Evolutionary conservation across 2,888 invertebrate genomes (phyloP).

Genomic region (Sericinus montela): DNA sequence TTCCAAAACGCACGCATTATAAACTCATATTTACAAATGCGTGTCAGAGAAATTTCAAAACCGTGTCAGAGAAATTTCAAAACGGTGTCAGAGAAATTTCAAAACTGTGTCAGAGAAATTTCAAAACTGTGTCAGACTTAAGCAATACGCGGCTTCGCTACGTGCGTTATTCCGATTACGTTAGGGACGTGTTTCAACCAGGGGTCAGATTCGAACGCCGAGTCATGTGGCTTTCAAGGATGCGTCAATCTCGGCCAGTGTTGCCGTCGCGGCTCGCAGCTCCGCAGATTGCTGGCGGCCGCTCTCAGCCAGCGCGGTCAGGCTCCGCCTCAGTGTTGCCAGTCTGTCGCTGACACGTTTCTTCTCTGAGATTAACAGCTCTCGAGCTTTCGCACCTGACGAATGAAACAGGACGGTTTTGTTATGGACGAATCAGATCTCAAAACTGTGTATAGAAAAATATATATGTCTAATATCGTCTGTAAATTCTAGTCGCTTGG

Average conservation of each 20-base stretch:
- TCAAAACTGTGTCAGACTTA: neutral
- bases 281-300: constrained; percentile 43
- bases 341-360: constrained; percentile 37
- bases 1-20: neutral
- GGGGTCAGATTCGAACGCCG: neutral
- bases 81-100: neutral
- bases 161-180: neutral
- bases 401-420: neutral
- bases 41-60: neutral
- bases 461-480: too few species aligned
- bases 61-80: neutral
- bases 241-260: constrained; percentile 49
- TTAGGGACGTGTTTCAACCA: neutral
- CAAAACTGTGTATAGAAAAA: too few species aligned
- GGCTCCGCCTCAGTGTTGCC: constrained; percentile 36
- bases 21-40: too few species aligned
- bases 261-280: constrained; percentile 41
- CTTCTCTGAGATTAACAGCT: constrained; percentile 49
- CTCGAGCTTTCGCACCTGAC: constrained; percentile 46
- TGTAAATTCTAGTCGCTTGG: too few species aligned
- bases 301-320: constrained; percentile 38
- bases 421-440: too few species aligned
- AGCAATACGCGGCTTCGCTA: neutral
- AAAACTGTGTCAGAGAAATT: neutral
- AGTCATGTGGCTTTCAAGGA: constrained; percentile 34